Conservation (phyloP, 2,888 invertebrate species). For the Pemphredon lugubris region DNA sequence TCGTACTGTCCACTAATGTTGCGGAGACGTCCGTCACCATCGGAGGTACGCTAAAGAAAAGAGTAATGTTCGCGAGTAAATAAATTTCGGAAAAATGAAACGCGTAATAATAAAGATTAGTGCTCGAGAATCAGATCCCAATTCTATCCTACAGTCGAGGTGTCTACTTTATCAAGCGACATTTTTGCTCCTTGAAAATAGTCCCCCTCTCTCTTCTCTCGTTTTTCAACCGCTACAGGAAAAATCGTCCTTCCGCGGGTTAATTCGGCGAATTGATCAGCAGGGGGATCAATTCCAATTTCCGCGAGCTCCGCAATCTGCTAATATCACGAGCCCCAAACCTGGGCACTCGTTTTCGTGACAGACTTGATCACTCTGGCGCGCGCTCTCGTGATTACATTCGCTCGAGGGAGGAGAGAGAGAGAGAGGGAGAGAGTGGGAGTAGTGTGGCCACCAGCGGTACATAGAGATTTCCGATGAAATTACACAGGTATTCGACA, state of each 20-base stretch:
- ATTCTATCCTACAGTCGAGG: too few species aligned
- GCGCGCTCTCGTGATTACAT: slow-evolving; percentile 45
- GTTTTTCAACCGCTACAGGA: too few species aligned
- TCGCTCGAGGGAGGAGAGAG: slow-evolving; percentile 17
- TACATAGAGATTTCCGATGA: slow-evolving; percentile 31
- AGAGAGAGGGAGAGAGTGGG: neutral
- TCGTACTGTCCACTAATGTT: slow-evolving; percentile 97
- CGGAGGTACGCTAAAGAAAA: slow-evolving; percentile 84
- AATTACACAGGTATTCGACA: slow-evolving; percentile 87
- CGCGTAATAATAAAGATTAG: too few species aligned
- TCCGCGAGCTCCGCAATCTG: slow-evolving; percentile 34
- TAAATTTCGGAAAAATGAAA: too few species aligned
- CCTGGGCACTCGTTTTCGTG: slow-evolving; percentile 27
- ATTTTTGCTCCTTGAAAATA: too few species aligned
- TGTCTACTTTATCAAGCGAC: too few species aligned
- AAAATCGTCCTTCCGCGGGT: too few species aligned
- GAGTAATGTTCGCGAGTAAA: too few species aligned
- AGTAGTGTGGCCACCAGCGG: too few species aligned
- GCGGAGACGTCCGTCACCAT: slow-evolving; percentile 99
- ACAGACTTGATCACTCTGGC: slow-evolving; percentile 43
- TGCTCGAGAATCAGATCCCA: too few species aligned
- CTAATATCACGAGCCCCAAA: slow-evolving; percentile 31
- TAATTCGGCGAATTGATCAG: slow-evolving; percentile 39
- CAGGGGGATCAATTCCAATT: slow-evolving; percentile 35
- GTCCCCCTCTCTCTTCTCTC: too few species aligned